Conservation (phyloP, 1,140 invertebrate species). For the Heterodera schachtii region DNA sequence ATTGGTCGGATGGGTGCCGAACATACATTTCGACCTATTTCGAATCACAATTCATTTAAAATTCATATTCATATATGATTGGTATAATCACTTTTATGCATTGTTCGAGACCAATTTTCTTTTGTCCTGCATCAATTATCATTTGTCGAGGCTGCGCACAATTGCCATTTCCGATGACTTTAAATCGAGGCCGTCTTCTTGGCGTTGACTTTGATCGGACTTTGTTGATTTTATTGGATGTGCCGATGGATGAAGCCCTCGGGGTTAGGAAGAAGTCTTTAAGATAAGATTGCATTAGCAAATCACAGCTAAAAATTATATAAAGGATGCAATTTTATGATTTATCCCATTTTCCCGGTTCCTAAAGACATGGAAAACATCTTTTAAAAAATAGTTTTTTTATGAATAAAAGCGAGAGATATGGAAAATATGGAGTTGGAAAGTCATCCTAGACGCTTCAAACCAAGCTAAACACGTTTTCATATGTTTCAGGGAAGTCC, state of each 20-base stretch:
- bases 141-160: constrained; percentile 23
- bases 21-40: too few relatives aligned
- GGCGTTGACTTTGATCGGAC: constrained; percentile 18
- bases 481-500: too few relatives aligned
- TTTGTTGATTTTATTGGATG: neutral
- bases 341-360: too few relatives aligned
- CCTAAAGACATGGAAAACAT: too few relatives aligned
- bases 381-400: too few relatives aligned
- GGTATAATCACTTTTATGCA: constrained; percentile 32
- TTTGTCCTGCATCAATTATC: constrained; percentile 52
- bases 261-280: constrained; percentile 28
- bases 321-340: too few relatives aligned
- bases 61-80: neutral
- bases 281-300: constrained; percentile 23
- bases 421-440: too few relatives aligned
- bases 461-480: too few relatives aligned
- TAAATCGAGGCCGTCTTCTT: constrained; percentile 17
- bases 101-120: constrained; percentile 45
- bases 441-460: too few relatives aligned
- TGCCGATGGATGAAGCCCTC: constrained; percentile 23
- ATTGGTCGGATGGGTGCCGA: too few relatives aligned
- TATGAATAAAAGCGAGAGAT: too few relatives aligned
- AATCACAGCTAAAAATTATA: neutral
- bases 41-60: too few relatives aligned
- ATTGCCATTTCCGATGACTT: constrained; percentile 20